A percentile compares a stretch with the other conserved stretches of the same genome.
Conservation (phyloP, 2,888 invertebrate species). For the Chironomus tentans region DNA sequence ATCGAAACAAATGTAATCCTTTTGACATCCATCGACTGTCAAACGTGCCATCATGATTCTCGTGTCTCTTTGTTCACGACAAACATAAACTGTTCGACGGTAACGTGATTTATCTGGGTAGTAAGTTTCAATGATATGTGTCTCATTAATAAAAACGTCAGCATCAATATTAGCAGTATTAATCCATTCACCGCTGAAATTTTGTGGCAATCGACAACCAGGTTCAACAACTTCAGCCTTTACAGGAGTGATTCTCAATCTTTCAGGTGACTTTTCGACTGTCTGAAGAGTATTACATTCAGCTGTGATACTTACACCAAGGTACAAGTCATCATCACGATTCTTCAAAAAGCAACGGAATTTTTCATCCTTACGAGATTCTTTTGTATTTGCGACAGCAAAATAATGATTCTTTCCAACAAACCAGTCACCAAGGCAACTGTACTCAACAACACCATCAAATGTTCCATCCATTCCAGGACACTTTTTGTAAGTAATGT, state of each 20-base stretch:
- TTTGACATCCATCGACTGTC: conserved; percentile 93
- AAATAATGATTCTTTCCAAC: conserved; percentile 93
- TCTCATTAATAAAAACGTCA: conserved; percentile 86
- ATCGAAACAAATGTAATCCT: conserved; percentile 95
- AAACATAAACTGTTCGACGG: conserved; percentile 84
- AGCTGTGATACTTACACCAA: conserved; percentile 88
- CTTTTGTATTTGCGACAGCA: conserved; percentile 94
- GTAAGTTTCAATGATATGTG: conserved; percentile 92
- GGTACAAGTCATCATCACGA: conserved; percentile 84
- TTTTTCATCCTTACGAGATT: conserved; percentile 88
- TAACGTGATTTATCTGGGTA: conserved; percentile 86
- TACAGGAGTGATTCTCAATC: conserved; percentile 76
- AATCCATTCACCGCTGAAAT: conserved; percentile 92
- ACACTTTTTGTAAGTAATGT: conserved; percentile 87
- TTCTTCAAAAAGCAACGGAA: conserved; percentile 91
- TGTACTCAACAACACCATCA: conserved; percentile 85
- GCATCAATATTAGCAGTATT: conserved; percentile 96
- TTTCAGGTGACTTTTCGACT: conserved; percentile 86
- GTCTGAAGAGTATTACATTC: conserved; percentile 89
- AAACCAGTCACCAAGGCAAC: conserved; percentile 92
- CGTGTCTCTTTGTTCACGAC: conserved; percentile 83
- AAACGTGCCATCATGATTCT: conserved; percentile 93
- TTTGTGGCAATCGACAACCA: conserved; percentile 85
- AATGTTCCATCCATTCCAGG: conserved; percentile 83
- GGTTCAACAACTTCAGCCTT: conserved; percentile 84